Conservation (phyloP, 2,888 invertebrate species). For the Plutella xylostella region DNA sequence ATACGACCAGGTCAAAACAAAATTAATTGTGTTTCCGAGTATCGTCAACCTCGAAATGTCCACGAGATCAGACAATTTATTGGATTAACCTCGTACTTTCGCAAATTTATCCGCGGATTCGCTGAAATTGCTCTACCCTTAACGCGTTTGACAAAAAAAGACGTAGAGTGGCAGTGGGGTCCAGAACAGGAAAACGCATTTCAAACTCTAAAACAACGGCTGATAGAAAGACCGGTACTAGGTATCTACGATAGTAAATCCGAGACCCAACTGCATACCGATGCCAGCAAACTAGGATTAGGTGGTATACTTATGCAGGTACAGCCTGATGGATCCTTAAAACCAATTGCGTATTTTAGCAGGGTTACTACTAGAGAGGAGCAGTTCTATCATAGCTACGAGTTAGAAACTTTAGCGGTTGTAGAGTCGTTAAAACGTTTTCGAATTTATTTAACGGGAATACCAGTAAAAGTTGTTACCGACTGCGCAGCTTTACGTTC, state of each 20-base stretch:
- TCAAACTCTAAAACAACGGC: background rate
- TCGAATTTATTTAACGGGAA: constrained; percentile 18
- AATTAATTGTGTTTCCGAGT: background rate
- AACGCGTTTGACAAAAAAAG: constrained; percentile 6
- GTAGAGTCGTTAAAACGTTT: constrained; percentile 16
- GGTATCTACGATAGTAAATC: constrained; percentile 19
- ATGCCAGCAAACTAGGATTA: constrained; percentile 20
- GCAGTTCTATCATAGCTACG: constrained; percentile 23
- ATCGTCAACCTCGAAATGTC: background rate
- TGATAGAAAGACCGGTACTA: constrained; percentile 12
- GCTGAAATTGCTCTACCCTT: background rate
- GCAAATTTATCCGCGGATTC: constrained; percentile 10
- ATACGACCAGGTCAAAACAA: background rate
- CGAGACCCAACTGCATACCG: constrained; percentile 21
- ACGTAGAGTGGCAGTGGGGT: background rate
- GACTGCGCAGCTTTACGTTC: constrained; percentile 22
- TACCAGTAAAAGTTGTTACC: constrained; percentile 8
- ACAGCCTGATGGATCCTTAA: background rate
- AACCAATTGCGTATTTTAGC: constrained; percentile 16
- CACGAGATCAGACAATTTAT: constrained; percentile 6
- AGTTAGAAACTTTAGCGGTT: constrained; percentile 23
- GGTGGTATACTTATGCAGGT: constrained; percentile 17
- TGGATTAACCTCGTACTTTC: constrained; percentile 8
- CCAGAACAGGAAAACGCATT: background rate
- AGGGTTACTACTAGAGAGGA: constrained; percentile 18